A percentile compares a stretch with the other conserved stretches of the same genome.
phyloP scores from a whole-genome alignment of 2,888 invertebrate genomes.

The Calliscelio sp. region DNA sequence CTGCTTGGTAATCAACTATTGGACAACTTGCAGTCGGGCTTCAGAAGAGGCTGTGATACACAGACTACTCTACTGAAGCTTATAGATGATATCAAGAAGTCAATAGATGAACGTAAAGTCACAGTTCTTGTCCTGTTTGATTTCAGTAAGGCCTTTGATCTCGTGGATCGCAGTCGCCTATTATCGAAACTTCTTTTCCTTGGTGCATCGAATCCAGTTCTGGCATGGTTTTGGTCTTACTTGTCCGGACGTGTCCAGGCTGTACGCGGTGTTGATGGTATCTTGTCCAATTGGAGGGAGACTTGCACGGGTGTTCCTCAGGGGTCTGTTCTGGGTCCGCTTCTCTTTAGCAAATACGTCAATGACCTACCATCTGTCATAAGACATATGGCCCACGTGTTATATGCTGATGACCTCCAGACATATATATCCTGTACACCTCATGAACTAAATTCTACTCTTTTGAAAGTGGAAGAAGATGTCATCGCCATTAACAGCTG shows the following conservation, averaged over 20 bases:
- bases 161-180: background rate
- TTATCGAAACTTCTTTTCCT: background rate
- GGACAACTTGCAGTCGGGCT: background rate
- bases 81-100: background rate
- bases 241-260: background rate
- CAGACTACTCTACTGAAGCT: background rate
- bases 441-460: background rate
- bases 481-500: background rate
- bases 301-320: background rate
- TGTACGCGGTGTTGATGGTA: background rate
- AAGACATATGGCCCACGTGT: background rate
- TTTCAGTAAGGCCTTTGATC: background rate
- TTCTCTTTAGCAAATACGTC: background rate
- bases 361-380: background rate
- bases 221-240: conserved; percentile 5
- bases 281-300: background rate
- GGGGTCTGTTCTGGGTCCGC: background rate
- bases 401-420: background rate
- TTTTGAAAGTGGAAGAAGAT: background rate
- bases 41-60: background rate
- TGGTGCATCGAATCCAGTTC: background rate
- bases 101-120: background rate
- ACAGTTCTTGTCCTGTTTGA: background rate
- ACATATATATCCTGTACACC: background rate
- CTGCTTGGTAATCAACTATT: background rate